Conservation (phyloP, 2,888 invertebrate species). For the Camponotus fellah region DNA sequence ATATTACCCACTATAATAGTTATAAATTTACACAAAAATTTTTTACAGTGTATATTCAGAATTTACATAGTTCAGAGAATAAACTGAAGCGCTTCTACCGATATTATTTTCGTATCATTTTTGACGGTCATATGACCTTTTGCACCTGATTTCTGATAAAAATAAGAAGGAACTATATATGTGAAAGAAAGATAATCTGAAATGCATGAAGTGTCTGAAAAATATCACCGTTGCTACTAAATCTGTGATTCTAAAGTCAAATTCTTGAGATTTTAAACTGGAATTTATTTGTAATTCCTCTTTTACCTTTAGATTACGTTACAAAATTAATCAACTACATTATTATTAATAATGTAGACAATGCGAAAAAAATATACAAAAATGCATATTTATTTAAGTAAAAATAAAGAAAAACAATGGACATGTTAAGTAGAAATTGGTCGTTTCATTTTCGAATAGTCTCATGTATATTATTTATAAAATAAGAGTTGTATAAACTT, state of each 20-base stretch:
- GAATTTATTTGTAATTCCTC: background rate
- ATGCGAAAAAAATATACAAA: background rate
- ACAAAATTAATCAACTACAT: background rate
- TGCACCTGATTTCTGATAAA: background rate
- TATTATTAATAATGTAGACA: background rate
- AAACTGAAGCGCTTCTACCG: background rate
- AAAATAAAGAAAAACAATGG: background rate
- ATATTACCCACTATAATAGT: too few relatives aligned
- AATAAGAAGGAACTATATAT: background rate
- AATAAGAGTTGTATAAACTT: conserved; percentile 25
- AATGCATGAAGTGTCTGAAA: background rate
- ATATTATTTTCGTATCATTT: background rate
- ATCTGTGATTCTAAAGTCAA: background rate
- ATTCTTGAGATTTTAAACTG: background rate
- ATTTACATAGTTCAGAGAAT: background rate
- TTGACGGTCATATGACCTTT: background rate
- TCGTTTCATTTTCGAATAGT: conserved; percentile 6
- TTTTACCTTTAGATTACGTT: background rate
- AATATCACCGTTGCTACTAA: background rate
- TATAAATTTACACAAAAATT: too few relatives aligned
- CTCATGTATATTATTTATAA: conserved; percentile 34
- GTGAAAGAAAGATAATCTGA: background rate
- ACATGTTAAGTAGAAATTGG: background rate
- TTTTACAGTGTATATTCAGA: background rate
- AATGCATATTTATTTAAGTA: background rate